Evolutionary conservation across 2,797 vertebrate genomes (phyloP).

Genomic region (Melanotaenia pygmaea): DNA sequence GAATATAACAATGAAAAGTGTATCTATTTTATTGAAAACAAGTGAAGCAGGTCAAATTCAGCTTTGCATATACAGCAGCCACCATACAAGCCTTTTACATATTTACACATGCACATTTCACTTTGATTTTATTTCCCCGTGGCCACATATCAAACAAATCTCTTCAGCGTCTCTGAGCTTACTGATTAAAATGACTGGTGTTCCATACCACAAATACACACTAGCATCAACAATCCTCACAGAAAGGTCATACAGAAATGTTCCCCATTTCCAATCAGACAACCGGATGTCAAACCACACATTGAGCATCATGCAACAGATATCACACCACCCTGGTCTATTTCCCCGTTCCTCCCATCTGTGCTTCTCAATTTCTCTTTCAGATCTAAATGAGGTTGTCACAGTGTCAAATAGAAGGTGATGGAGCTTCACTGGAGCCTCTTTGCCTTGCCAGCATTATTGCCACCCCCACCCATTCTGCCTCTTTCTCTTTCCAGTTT

Average conservation of each 20-base stretch:
- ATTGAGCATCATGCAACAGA: slow-evolving; percentile 15
- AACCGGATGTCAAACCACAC: slow-evolving; percentile 3
- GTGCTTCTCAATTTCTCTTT: slow-evolving; percentile 23
- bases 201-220: neutral
- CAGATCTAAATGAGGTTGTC: slow-evolving; percentile 52
- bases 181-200: neutral
- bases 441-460: slow-evolving; percentile 7
- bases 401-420: slow-evolving; percentile 48
- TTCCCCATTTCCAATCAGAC: neutral
- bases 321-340: slow-evolving; percentile 7
- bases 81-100: no score
- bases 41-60: no score
- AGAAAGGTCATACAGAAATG: neutral
- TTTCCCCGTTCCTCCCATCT: slow-evolving; percentile 27
- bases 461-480: neutral
- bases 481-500: slow-evolving; percentile 21
- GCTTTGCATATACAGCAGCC: no score
- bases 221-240: neutral
- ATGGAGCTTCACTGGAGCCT: slow-evolving; percentile 35
- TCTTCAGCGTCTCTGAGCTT: neutral
- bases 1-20: no score
- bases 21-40: neutral
- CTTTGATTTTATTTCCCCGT: neutral
- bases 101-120: neutral
- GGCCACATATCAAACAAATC: neutral